phyloP scores from a whole-genome alignment of 2,888 invertebrate genomes.

The Dynastes maya region DNA sequence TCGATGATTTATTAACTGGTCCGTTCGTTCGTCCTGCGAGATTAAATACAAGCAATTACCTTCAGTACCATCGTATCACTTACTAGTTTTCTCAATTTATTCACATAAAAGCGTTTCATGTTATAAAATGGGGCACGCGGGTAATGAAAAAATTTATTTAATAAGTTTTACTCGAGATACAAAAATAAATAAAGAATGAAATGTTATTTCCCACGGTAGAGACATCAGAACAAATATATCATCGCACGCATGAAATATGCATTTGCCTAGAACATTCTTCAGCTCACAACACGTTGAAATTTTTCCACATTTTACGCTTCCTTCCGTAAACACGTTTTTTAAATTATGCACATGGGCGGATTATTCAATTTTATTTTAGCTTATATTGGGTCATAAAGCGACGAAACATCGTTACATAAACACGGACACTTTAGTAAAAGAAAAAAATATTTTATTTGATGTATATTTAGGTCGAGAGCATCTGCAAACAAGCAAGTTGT shows the following conservation, averaged over 20 bases:
- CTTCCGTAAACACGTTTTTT: slow-evolving; percentile 1
- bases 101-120: too few relatives aligned
- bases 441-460: not conserved
- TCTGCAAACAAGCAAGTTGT: too few relatives aligned
- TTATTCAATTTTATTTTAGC: not conserved
- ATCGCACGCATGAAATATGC: not conserved
- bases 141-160: too few relatives aligned
- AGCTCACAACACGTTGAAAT: not conserved
- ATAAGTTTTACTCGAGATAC: too few relatives aligned
- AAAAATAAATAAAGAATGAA: not conserved
- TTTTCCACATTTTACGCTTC: not conserved
- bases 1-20: too few relatives aligned
- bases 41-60: too few relatives aligned
- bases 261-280: not conserved
- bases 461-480: too few relatives aligned
- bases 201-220: not conserved
- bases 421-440: not conserved
- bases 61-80: too few relatives aligned
- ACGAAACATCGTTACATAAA: not conserved
- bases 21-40: too few relatives aligned
- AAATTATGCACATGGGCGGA: slow-evolving; percentile 1
- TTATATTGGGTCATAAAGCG: slow-evolving; percentile 14
- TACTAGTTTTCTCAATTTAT: too few relatives aligned
- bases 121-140: too few relatives aligned
- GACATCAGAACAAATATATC: not conserved